phyloP scores from a whole-genome alignment of 2,797 vertebrate genomes.

The Hippocampus kuda region DNA sequence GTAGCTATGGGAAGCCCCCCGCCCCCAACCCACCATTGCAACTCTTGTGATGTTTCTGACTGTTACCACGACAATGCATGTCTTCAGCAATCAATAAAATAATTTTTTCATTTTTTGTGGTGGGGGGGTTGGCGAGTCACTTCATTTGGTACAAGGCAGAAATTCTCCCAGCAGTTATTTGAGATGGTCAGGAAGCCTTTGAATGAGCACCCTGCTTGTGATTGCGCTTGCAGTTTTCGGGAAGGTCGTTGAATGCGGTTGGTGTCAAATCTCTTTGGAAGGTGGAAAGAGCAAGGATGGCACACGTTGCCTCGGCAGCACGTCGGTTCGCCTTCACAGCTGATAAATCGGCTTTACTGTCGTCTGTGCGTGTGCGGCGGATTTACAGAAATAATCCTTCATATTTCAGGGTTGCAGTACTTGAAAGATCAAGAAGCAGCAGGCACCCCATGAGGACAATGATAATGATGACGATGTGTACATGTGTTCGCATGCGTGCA shows the following conservation, averaged over 20 bases:
- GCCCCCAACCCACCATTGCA: background rate
- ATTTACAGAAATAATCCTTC: slow-evolving; percentile 52
- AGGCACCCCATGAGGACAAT: background rate
- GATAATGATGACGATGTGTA: background rate
- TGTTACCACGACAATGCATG: background rate
- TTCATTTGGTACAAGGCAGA: background rate
- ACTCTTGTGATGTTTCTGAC: background rate
- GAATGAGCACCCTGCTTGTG: no score
- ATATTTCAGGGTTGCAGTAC: slow-evolving; percentile 37
- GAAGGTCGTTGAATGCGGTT: no score
- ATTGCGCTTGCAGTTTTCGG: no score
- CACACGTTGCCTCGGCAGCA: background rate
- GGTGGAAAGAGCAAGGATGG: background rate
- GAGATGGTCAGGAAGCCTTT: no score
- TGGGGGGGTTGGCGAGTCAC: background rate
- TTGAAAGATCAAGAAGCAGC: slow-evolving; percentile 14
- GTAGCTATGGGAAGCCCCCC: background rate
- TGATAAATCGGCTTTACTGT: background rate
- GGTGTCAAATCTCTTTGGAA: background rate
- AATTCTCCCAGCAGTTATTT: no score
- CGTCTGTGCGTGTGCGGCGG: slow-evolving; percentile 12
- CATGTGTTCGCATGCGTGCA: no score
- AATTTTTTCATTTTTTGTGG: background rate
- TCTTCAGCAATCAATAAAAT: background rate
- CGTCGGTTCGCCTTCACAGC: background rate